Evolutionary conservation across 1,140 invertebrate genomes (phyloP).

Genomic region (Macrocentrus cingulum): DNA sequence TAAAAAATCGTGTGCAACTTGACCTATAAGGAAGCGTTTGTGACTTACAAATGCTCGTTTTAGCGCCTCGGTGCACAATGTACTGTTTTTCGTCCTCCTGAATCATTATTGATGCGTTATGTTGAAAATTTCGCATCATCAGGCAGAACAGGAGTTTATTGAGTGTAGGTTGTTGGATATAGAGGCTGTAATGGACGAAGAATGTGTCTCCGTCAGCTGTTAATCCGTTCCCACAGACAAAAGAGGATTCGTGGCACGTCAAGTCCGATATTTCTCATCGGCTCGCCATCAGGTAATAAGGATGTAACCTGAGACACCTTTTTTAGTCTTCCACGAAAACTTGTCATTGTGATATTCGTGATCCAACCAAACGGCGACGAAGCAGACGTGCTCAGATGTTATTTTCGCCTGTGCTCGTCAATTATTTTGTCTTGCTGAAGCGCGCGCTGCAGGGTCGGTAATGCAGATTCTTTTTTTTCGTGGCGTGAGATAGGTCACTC

Average conservation of each 20-base stretch:
- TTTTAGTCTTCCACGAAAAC: conserved; percentile 26
- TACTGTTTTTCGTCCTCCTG: too few species aligned
- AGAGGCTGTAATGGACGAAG: background rate
- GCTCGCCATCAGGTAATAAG: conserved; percentile 45
- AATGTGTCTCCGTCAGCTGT: conserved; percentile 26
- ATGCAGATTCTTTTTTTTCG: background rate
- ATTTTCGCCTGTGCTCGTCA: too few species aligned
- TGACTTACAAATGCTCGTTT: too few species aligned
- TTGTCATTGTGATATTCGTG: conserved; percentile 15
- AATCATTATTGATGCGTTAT: too few species aligned
- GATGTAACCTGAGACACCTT: conserved; percentile 50
- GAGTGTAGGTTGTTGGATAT: too few species aligned
- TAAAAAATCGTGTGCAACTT: too few species aligned
- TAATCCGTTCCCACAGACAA: conserved; percentile 58
- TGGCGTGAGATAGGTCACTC: conserved; percentile 54
- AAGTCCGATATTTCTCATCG: conserved; percentile 50
- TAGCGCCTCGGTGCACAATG: too few species aligned
- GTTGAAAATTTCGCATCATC: too few species aligned
- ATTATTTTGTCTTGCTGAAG: too few species aligned
- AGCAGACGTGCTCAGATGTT: background rate
- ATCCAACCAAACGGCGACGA: background rate
- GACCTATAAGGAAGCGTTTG: too few species aligned
- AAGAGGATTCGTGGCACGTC: conserved; percentile 52
- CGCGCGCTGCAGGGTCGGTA: too few species aligned
- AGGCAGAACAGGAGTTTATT: too few species aligned